Conservation (phyloP, 23 tunicate species). For the Halocynthia roretzi region DNA sequence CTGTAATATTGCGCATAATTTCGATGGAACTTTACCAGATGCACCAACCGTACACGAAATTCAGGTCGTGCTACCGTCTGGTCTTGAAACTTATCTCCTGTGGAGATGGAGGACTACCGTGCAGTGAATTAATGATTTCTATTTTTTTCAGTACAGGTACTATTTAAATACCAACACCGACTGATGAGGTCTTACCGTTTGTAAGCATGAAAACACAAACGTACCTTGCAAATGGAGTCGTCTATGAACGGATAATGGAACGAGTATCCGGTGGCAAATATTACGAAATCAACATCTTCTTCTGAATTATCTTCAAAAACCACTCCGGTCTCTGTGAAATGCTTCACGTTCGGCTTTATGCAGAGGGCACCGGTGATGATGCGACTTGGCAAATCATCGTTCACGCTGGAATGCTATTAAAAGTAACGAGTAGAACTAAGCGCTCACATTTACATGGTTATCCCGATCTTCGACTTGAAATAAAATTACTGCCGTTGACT, state of each 20-base stretch:
- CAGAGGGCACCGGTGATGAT: slow-evolving; percentile 36
- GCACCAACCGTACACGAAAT: too few relatives aligned
- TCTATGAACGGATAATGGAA: slow-evolving; percentile 43
- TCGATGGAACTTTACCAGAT: too few relatives aligned
- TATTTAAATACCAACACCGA: background rate
- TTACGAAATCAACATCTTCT: slow-evolving; percentile 46
- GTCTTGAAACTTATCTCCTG: too few relatives aligned
- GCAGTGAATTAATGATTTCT: too few relatives aligned
- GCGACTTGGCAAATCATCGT: slow-evolving; percentile 51
- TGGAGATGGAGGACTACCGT: too few relatives aligned
- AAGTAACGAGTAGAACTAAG: background rate
- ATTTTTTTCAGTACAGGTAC: too few relatives aligned
- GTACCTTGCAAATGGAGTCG: slow-evolving; percentile 37
- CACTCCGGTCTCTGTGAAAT: slow-evolving; percentile 43
- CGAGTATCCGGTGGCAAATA: slow-evolving; percentile 66
- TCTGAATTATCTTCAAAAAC: slow-evolving; percentile 54
- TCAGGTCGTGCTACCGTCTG: too few relatives aligned
- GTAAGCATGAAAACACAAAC: background rate
- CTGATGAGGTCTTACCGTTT: background rate
- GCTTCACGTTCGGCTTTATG: slow-evolving; percentile 32
- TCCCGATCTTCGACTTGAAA: too few relatives aligned
- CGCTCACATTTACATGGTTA: background rate
- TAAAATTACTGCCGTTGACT: too few relatives aligned
- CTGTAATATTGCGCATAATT: too few relatives aligned
- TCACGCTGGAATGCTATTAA: slow-evolving; percentile 38